A percentile compares a stretch with the other conserved stretches of the same genome.
Evolutionary conservation across 2,888 invertebrate genomes (phyloP).

Genomic region (Opisthograptis luteolata): DNA sequence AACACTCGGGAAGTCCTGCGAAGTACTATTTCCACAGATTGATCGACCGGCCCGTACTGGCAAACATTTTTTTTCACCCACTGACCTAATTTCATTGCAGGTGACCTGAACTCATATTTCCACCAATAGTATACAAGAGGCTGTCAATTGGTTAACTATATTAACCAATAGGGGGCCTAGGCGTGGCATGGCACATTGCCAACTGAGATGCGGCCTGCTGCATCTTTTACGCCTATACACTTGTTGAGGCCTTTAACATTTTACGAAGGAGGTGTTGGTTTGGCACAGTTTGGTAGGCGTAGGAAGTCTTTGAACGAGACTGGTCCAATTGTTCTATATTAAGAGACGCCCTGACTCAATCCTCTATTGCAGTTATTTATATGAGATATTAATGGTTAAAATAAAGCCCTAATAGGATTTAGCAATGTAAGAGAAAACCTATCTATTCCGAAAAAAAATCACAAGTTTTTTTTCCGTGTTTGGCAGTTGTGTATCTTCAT

Average conservation of each 20-base stretch:
- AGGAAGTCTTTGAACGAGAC: conserved; percentile 10
- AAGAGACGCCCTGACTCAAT: too few relatives aligned
- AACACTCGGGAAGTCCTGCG: conserved; percentile 21
- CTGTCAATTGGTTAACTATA: conserved; percentile 83
- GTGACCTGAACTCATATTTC: conserved; percentile 66
- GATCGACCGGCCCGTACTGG: conserved; percentile 24
- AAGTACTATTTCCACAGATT: conserved; percentile 29
- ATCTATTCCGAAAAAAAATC: too few relatives aligned
- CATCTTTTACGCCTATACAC: conserved; percentile 69
- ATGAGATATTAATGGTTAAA: too few relatives aligned
- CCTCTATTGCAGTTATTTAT: too few relatives aligned
- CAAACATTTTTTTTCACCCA: conserved; percentile 45
- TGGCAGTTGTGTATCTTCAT: too few relatives aligned
- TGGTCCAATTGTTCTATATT: conserved; percentile 21
- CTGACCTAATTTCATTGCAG: conserved; percentile 68
- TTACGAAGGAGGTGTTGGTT: conserved; percentile 20
- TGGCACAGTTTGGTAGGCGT: conserved; percentile 24
- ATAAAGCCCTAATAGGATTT: too few relatives aligned
- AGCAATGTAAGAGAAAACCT: too few relatives aligned
- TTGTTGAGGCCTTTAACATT: conserved; percentile 64
- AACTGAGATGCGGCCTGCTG: conserved; percentile 59
- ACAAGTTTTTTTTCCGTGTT: too few relatives aligned
- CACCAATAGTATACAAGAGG: conserved; percentile 73
- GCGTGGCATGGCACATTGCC: conserved; percentile 82
- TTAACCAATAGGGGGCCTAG: conserved; percentile 82